These are phyloP conservation scores for Cataglyphis hispanica DNA, from an alignment of 1,140 invertebrate genomes.

Conservation along the genomic window DNA sequence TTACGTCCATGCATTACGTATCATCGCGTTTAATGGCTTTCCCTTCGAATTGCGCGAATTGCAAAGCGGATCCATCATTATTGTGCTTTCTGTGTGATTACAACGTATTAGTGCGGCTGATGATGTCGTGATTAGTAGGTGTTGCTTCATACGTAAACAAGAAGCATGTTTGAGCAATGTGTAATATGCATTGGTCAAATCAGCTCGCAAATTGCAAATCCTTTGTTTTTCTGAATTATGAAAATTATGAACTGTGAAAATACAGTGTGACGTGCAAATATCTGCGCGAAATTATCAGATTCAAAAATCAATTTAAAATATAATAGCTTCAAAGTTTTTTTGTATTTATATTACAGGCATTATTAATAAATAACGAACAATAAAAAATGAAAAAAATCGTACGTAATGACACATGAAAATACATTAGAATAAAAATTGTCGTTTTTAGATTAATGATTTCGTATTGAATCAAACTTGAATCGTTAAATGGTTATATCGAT, in stretches of 20 bases:
- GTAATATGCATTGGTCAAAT: neutral
- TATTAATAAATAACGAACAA: neutral
- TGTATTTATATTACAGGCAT: neutral
- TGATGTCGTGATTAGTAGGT: slow-evolving; percentile 37
- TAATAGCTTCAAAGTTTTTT: neutral
- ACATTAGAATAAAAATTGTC: neutral
- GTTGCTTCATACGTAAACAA: slow-evolving; percentile 24
- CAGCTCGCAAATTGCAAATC: neutral
- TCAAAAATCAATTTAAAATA: neutral
- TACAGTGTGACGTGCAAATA: neutral
- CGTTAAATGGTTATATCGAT: neutral
- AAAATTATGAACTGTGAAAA: neutral
- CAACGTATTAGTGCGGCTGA: slow-evolving; percentile 29
- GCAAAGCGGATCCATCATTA: slow-evolving; percentile 16
- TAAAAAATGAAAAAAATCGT: neutral
- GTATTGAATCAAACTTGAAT: neutral
- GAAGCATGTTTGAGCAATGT: neutral
- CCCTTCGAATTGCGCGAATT: slow-evolving; percentile 42
- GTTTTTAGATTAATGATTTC: neutral
- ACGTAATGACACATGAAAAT: neutral
- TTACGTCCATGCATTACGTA: slow-evolving; percentile 45
- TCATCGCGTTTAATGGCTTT: slow-evolving; percentile 50
- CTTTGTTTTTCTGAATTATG: neutral
- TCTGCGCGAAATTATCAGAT: neutral
- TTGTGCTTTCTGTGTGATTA: slow-evolving; percentile 50